These are phyloP conservation scores for Ferdinandea cuprea DNA, from an alignment of 2,888 invertebrate species.

Conservation along the genomic window DNA sequence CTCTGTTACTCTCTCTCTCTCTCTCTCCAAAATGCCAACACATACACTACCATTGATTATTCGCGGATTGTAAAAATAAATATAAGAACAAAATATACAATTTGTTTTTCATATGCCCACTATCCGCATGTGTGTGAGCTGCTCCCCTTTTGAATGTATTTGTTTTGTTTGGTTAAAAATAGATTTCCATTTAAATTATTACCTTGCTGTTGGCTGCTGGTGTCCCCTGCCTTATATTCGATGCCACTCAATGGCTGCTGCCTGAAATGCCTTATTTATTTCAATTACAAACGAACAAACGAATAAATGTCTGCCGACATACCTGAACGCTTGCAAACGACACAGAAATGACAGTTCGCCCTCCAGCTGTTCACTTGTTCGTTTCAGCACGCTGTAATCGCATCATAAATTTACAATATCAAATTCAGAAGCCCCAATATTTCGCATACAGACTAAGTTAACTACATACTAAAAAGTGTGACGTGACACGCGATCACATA, in stretches of 20 bases:
- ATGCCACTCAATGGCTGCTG: conserved; percentile 44
- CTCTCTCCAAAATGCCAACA: conserved; percentile 13
- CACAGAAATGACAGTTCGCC: conserved; percentile 13
- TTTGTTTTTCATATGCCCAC: conserved; percentile 51
- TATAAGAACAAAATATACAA: conserved; percentile 18
- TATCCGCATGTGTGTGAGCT: conserved; percentile 33
- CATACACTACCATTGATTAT: neutral
- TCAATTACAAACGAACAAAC: too few relatives aligned
- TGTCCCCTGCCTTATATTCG: conserved; percentile 34
- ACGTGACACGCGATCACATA: conserved; percentile 71
- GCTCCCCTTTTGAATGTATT: conserved; percentile 47
- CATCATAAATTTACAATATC: too few relatives aligned
- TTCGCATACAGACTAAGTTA: conserved; percentile 14
- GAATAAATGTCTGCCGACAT: too few relatives aligned
- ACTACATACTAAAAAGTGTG: conserved; percentile 57
- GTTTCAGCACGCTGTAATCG: neutral
- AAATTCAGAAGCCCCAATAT: conserved; percentile 16
- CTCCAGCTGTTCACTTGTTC: conserved; percentile 42
- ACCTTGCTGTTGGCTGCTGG: conserved; percentile 50
- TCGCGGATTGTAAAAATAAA: conserved; percentile 58
- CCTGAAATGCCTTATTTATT: conserved; percentile 50
- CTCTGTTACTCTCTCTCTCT: conserved; percentile 21
- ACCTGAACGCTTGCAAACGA: conserved; percentile 32
- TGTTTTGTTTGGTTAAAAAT: conserved; percentile 74
- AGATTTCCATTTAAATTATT: conserved; percentile 73